phyloP scores from a whole-genome alignment of 2,113 vertebrate species.

The Helogale parvula region DNA sequence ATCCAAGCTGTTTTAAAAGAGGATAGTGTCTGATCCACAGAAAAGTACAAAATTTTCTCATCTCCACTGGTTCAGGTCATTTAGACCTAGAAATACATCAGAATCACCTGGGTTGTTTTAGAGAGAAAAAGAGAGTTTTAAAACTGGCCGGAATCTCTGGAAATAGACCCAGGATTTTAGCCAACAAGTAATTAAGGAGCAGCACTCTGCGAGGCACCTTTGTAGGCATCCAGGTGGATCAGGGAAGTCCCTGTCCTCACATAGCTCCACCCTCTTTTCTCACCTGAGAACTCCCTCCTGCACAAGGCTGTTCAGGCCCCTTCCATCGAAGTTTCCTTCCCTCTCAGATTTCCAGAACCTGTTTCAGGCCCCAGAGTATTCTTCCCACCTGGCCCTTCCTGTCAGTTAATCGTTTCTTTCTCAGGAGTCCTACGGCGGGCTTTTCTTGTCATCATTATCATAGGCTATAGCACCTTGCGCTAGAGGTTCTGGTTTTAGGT shows the following conservation, averaged over 20 bases:
- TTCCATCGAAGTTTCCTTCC: background rate
- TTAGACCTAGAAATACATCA: background rate
- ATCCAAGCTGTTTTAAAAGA: background rate
- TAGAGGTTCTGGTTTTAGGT: background rate
- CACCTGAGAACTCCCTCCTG: background rate
- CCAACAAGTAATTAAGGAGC: background rate
- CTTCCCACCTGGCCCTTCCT: background rate
- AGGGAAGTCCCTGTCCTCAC: background rate
- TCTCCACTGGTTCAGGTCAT: background rate
- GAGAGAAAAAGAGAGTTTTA: no score
- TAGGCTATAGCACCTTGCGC: background rate
- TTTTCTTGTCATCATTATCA: background rate
- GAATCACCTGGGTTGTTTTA: background rate
- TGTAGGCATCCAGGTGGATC: no score
- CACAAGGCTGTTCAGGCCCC: accelerated
- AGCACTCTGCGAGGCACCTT: no score
- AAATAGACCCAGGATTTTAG: background rate
- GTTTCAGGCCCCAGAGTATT: background rate
- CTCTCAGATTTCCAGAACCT: background rate
- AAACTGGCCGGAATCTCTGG: background rate
- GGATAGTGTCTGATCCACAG: background rate
- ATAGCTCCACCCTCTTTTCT: background rate
- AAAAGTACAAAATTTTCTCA: background rate
- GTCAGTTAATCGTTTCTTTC: background rate
- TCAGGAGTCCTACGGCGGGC: background rate